Base-by-base conservation (phyloP, 2,888 invertebrate species). In the Drosophila longiperda region DNA sequence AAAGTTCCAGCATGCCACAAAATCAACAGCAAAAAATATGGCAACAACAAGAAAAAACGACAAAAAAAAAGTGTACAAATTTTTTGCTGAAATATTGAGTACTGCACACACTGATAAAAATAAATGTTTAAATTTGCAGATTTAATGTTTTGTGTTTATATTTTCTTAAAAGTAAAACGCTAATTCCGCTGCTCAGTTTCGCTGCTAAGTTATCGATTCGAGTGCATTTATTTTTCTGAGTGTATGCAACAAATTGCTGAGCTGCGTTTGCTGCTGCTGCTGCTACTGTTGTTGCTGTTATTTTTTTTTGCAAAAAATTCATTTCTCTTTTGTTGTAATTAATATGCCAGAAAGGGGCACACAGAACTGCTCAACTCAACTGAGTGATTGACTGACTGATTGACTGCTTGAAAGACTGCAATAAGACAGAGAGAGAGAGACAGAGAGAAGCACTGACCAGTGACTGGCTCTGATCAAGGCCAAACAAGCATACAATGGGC, bases 391-490 rank as follows among this genome's bases (percentile, higher is more conserved):
- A 45, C 20, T 45, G 53, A 48, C 32, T 49, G 61, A 60, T 34
- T 62, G 49, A 17, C 23, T 67, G 45, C 33, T 33, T 45, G 45
- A 55, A 12, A 23, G 26, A 15, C 26, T 23, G 17, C 11, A 52
- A 26, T 1, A 17, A 23, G 20, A 32, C 15, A 15, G 3, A 1
- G 12, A 9, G 12, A n/a, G 3, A n/a, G 52, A 33, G 3, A 8
- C 8, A 9, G 29, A n/a, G 32, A 34, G 20, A 9, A 7, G 12
- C 20, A 45, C 12, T 45, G 45, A 20, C 45, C 15, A 52, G 3
- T 26, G 52, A 48, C 66, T 38, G 66, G 52, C 71, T 48, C 42
- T 59, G 62, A 73, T 73, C 76, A 77, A 77, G 77, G 77, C 77
- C 77, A 70, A 29, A 50, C 53, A 42, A 45, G 55, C n/a, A 49